Percentiles rank a stretch among this genome's conserved stretches.
phyloP scores from a whole-genome alignment of 2,888 invertebrate species.

The Copidosoma aretas region DNA sequence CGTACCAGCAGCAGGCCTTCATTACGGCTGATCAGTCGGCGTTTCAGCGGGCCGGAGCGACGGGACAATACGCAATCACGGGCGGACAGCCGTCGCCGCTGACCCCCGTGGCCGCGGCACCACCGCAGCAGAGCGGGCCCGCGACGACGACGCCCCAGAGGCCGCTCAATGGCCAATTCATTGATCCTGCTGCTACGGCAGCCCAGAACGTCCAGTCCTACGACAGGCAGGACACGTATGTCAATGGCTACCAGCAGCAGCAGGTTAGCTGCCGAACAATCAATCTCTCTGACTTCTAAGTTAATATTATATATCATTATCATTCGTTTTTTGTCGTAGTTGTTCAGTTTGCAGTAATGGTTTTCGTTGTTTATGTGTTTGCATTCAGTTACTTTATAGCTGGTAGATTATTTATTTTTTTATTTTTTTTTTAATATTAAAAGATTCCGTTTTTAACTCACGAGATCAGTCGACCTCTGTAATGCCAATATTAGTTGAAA shows the following conservation, averaged over 20 bases:
- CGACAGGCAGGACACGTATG: constrained; percentile 61
- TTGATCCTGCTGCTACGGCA: constrained; percentile 58
- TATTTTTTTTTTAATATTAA: background rate
- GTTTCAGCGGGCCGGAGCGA: constrained; percentile 59
- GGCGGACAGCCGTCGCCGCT: constrained; percentile 58
- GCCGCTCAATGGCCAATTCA: constrained; percentile 61
- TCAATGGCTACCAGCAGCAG: constrained; percentile 63
- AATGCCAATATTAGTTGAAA: too few species aligned
- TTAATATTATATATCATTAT: constrained; percentile 39
- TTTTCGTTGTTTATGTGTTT: constrained; percentile 33
- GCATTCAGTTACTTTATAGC: background rate
- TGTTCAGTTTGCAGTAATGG: constrained; percentile 15
- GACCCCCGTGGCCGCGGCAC: constrained; percentile 50
- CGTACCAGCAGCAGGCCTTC: constrained; percentile 61
- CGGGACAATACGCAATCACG: constrained; percentile 61
- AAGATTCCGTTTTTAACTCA: too few species aligned
- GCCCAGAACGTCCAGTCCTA: constrained; percentile 57
- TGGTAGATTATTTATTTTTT: background rate
- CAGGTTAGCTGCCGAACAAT: constrained; percentile 54
- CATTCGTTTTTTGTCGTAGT: constrained; percentile 44
- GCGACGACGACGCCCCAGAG: constrained; percentile 45
- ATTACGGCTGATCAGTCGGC: constrained; percentile 61
- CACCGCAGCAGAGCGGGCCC: constrained; percentile 14
- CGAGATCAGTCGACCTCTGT: too few species aligned
- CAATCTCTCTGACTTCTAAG: constrained; percentile 43